Conservation (phyloP, 2,888 invertebrate genomes). For the Melolontha melolontha region DNA sequence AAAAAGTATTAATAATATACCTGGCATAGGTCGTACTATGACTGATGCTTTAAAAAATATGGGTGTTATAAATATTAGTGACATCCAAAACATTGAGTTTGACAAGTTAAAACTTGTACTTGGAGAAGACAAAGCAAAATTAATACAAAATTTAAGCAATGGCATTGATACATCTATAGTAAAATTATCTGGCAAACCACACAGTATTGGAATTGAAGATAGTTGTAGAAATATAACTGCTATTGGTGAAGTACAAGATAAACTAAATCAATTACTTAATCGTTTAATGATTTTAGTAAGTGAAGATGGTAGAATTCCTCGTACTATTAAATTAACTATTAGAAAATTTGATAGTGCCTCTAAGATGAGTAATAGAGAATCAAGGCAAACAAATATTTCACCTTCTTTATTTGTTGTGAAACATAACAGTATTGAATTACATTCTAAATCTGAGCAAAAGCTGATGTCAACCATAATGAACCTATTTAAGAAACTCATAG, state of each 20-base stretch:
- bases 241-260: conserved; percentile 79
- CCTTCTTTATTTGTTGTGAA: conserved; percentile 71
- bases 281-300: conserved; percentile 78
- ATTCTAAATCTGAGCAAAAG: conserved; percentile 73
- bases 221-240: conserved; percentile 80
- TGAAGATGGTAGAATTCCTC: conserved; percentile 84
- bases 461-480: conserved; percentile 78
- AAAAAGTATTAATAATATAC: conserved; percentile 73
- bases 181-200: conserved; percentile 81
- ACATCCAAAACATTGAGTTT: conserved; percentile 74
- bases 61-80: conserved; percentile 75
- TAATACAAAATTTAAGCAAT: conserved; percentile 76
- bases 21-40: conserved; percentile 82
- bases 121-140: conserved; percentile 76
- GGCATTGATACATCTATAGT: conserved; percentile 82
- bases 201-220: conserved; percentile 84
- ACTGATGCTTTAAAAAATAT: conserved; percentile 74
- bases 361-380: conserved; percentile 78
- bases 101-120: conserved; percentile 70
- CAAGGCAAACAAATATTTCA: conserved; percentile 79
- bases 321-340: conserved; percentile 79
- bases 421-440: conserved; percentile 61
- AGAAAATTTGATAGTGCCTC: conserved; percentile 78
- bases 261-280: conserved; percentile 76
- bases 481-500: conserved; percentile 80